Base-by-base conservation (phyloP, 2,113 vertebrate species). In the Strigops habroptila region DNA sequence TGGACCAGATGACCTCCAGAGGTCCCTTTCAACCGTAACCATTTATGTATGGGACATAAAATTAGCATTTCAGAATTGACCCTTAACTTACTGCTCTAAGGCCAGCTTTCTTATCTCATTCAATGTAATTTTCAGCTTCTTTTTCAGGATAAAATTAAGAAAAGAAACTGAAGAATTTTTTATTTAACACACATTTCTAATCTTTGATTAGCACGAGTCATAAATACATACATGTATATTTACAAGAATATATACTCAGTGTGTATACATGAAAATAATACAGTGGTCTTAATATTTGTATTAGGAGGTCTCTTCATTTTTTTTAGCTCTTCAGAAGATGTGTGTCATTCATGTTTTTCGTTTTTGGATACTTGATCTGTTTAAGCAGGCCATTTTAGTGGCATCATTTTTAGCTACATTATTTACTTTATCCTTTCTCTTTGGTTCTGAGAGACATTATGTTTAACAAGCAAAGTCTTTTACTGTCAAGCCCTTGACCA, bases 1-100 rank as follows among this genome's bases (percentile, higher is more conserved):
- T 77, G 21, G 3, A 53, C 10, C 8, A 41, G 9, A 12, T 44
- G 31, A 49, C 1, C 0, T 39, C 8, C 23, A 28, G 16, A n/a
- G 10, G 4, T 68, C 7, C 7, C 13, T 65, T 87, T 19, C 18
- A 46, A 5, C 10, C 41, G 7, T 78, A 60, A 55, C 3, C 2
- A 55, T 37, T 55, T 41, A 49, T 9, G 5, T 6, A 49, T n/a
- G 10, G 25, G 23, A 67, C 3, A 70, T 18, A 82, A 71, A 90
- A 27, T 21, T 19, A 4, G 0, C 28, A 49, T 79, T 79, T 75
- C 41, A 49, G 12, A 44, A 5, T 67, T 41, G 9, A 75, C 43
- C 17, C 1, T 31, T 15, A 63, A 64, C 3, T 52, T 68, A 28
- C 4, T 63, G 74, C 15, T 70, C 19, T 43, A 46, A 80, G 24